Evolutionary conservation across 2,888 invertebrate genomes (phyloP), one percentile per base, ranked within the genome.

Genomic region (Ichneumoninae sp.): DNA sequence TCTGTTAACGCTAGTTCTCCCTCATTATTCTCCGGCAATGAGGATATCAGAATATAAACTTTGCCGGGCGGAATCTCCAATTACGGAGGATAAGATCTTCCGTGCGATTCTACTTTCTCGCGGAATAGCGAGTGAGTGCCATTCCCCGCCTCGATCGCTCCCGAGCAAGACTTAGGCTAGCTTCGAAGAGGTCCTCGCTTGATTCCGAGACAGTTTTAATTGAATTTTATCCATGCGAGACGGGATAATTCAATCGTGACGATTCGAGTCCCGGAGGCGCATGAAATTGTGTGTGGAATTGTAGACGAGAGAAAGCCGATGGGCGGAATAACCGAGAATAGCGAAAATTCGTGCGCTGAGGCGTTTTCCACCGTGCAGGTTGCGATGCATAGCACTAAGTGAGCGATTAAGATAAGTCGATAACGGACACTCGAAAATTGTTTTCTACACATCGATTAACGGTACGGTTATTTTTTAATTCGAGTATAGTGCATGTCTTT

Each of bases 121-220:
- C 77, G 50, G 54, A 74, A 65, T 47, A 71, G 68, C 62, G 22
- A n/a, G 65, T 50, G 54, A 60, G 68, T 71, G 57, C 60, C 62
- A 70, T 70, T 79, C 62, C 50, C 44, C 44, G 44, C 16, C 60
- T 62, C 71, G 36, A 16, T 72, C 68, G 40, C 40, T 69, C 50
- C 10, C 57, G 40, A 44, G 77, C 36, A 44, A 71, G 68, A 71
- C 70, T 60, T 57, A 4, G 71, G 22, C 69, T 10, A 65, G 71
- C 50, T 36, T 65, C 54, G 75, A 40, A 57, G 47, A 44, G 33
- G 60, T n/a, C 3, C 3, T 33, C 71, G 79, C 78, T 82, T 82
- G 82, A 78, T 60, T 60, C 66, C 70, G 78, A 71, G 79, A 84
- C 78, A 82, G 81, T 84, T 84, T 82, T 81, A 84, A 84, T 84